Evolutionary conservation across 2,888 invertebrate genomes (phyloP).

Genomic region (Dicroscelio sp.): DNA sequence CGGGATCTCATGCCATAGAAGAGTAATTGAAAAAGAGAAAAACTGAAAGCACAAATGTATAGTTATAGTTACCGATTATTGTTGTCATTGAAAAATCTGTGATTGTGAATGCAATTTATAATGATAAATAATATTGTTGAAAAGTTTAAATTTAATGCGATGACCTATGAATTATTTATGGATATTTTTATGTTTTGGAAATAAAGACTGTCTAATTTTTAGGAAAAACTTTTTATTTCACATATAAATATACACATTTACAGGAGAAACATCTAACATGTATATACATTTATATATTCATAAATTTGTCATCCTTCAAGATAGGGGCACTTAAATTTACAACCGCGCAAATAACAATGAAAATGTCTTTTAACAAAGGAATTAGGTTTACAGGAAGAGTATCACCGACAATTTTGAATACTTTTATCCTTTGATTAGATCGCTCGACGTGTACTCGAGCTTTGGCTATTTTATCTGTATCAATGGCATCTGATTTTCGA

Average conservation of each 20-base stretch:
- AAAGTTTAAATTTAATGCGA: not conserved
- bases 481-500: slow-evolving; percentile 58
- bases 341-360: slow-evolving; percentile 45
- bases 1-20: not conserved
- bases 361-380: slow-evolving; percentile 40
- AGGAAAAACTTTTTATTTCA: not conserved
- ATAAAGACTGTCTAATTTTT: not conserved
- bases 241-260: not conserved
- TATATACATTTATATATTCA: not conserved
- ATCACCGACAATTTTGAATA: slow-evolving; percentile 48
- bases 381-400: not conserved
- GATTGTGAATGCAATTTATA: not conserved
- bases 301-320: slow-evolving; percentile 48
- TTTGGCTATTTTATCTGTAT: slow-evolving; percentile 64
- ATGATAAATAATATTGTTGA: not conserved
- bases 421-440: slow-evolving; percentile 70
- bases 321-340: slow-evolving; percentile 56
- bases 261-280: not conserved
- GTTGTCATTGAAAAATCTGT: not conserved
- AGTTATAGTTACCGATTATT: too few relatives aligned
- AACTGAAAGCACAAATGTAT: not conserved
- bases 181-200: not conserved
- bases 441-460: slow-evolving; percentile 78
- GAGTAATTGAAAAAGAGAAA: not conserved
- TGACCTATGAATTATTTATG: not conserved